Evolutionary conservation across 2,113 vertebrate species (phyloP), one percentile per base, ranked within the genome.

Genomic region (Promerops cafer): DNA sequence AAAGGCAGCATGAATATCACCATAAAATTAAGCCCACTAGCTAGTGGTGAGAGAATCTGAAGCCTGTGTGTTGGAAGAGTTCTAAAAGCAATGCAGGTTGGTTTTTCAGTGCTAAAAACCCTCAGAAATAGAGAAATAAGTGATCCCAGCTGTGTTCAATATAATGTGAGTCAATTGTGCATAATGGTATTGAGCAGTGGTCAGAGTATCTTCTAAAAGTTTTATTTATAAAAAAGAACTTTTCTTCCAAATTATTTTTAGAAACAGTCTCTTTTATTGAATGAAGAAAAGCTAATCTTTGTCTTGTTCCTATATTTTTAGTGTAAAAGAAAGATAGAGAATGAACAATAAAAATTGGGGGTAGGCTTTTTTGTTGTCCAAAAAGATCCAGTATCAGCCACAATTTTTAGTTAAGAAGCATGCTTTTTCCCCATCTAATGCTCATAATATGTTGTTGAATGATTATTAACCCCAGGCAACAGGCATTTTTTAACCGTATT

Each of bases 21-120:
- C 54, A 56, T 80, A 92, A 94, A 85, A 64, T 91, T 70, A 80
- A 91, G 42, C 56, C 35, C 22, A 70, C 37, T 87, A 66, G 69
- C 57, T 52, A 40, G 39, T 2, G 9, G 50, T 66, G 66, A 74
- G 44, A 83, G 37, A 84, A 75, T 87, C 66, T 95, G 53, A 87
- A 92, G 52, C 39, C 47, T 78, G 10, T 37, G 3, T 61, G 42
- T 50, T 86, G 42, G 31, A 90, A 77, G 59, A 65, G n/a, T 54
- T 94, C 84, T 83, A 70, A 95, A 94, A 96, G 79, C 63, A 61
- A 47, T 21, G 37, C 60, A 70, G 88, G 77, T 75, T 60, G 52
- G 11, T 77, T 96, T 97, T 95, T 84, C 89, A 89, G 70, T 42
- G 66, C 56, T 95, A 68, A 81, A 77, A 59, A 21, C 39, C 16